Percentiles rank a stretch among this genome's conserved stretches.
Evolutionary conservation across 2,113 vertebrate genomes (phyloP).

Genomic region (Bolborhynchus lineola): DNA sequence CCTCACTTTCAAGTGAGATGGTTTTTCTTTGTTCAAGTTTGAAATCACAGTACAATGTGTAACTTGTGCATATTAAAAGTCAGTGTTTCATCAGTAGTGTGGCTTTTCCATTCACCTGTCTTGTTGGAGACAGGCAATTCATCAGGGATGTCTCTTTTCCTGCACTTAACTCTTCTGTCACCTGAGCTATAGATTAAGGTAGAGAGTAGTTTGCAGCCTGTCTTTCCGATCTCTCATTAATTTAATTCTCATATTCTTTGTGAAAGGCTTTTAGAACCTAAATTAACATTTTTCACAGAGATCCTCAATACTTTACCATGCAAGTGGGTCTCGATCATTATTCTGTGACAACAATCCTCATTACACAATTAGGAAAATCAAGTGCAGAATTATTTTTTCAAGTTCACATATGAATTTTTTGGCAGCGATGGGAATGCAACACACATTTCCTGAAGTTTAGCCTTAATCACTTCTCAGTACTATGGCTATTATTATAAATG

Average conservation of each 20-base stretch:
- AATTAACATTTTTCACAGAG: neutral
- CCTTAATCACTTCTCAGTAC: constrained; percentile 9
- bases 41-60: neutral
- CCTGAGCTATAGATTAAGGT: neutral
- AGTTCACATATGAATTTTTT: neutral
- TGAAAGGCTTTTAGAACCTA: constrained; percentile 25
- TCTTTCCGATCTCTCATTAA: neutral
- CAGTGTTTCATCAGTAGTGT: neutral
- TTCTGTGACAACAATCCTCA: neutral
- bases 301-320: neutral
- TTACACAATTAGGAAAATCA: neutral
- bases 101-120: neutral
- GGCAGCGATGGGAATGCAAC: neutral
- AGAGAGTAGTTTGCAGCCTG: neutral
- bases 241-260: neutral
- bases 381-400: neutral
- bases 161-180: neutral
- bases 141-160: neutral
- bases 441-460: neutral
- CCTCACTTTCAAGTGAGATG: neutral
- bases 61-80: neutral
- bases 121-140: neutral
- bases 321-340: neutral
- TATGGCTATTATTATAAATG: neutral
- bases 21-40: neutral